A percentile compares a stretch with the other conserved stretches of the same genome.
These are phyloP conservation scores for Drosophila lini DNA, from an alignment of 1,140 invertebrate genomes.

Conservation along the genomic window DNA sequence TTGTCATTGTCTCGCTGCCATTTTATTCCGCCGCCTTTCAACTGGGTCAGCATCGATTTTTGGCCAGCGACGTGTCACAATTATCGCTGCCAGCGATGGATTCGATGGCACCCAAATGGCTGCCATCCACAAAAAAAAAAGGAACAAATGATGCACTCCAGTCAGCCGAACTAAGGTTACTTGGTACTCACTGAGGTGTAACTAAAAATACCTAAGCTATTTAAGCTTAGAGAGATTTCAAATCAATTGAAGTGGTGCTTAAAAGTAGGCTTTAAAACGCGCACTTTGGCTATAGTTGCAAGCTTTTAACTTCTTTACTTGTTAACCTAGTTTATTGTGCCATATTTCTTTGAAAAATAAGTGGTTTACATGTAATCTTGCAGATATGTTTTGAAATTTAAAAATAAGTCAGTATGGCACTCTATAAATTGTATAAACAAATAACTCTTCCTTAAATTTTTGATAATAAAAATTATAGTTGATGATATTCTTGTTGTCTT, in stretches of 20 bases:
- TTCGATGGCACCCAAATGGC: conserved; percentile 45
- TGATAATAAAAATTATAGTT: background rate
- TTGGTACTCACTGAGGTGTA: conserved; percentile 1
- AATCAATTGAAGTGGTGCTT: background rate
- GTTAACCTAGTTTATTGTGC: background rate
- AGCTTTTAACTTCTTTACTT: too few relatives aligned
- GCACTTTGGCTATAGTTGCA: background rate
- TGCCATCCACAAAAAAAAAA: conserved; percentile 19
- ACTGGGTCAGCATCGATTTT: conserved; percentile 82
- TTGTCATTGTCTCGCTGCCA: conserved; percentile 32
- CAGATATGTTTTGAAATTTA: background rate
- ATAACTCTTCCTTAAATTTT: background rate
- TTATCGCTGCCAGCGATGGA: conserved; percentile 60
- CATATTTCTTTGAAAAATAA: background rate
- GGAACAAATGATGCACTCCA: conserved; percentile 7
- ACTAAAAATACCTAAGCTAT: background rate
- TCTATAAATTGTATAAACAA: background rate
- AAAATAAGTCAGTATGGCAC: background rate
- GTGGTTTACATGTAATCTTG: background rate
- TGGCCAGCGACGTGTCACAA: conserved; percentile 73
- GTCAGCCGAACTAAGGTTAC: background rate
- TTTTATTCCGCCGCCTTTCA: conserved; percentile 47
- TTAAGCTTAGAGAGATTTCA: conserved; percentile 2
- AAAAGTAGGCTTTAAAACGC: too few relatives aligned
- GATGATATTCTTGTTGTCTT: background rate